These are phyloP conservation scores for Tyria jacobaeae DNA, from an alignment of 2,888 invertebrate species.

Conservation along the genomic window DNA sequence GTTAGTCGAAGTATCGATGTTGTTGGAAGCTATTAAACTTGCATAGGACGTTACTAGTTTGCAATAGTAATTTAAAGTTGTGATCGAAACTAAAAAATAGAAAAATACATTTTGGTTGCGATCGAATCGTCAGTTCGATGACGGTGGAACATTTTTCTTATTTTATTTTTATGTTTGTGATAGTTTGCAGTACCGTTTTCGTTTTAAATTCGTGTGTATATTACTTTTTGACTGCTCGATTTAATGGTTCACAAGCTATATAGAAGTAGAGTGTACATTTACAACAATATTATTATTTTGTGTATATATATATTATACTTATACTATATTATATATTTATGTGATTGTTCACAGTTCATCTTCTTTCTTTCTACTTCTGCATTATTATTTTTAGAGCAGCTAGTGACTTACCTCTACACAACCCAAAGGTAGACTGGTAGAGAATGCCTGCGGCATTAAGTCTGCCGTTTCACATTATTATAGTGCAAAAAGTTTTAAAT, in stretches of 20 bases:
- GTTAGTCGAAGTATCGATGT: slow-evolving; percentile 42
- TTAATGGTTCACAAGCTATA: not conserved
- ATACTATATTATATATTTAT: too few species aligned
- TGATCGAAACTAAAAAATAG: slow-evolving; percentile 65
- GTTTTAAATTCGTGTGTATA: slow-evolving; percentile 15
- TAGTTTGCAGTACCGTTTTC: slow-evolving; percentile 23
- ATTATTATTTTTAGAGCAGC: too few species aligned
- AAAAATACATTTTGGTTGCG: slow-evolving; percentile 49
- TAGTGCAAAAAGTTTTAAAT: too few species aligned
- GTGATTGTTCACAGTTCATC: too few species aligned
- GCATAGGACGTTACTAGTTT: slow-evolving; percentile 63
- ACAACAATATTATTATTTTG: too few species aligned
- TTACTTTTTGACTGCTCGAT: slow-evolving; percentile 11
- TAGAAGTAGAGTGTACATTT: not conserved
- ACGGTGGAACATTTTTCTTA: not conserved
- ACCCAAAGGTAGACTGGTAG: too few species aligned
- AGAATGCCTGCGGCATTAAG: too few species aligned
- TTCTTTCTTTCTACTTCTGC: too few species aligned
- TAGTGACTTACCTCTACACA: too few species aligned
- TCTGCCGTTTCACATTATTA: too few species aligned
- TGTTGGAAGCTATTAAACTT: slow-evolving; percentile 67
- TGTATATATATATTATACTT: too few species aligned
- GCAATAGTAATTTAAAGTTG: slow-evolving; percentile 78
- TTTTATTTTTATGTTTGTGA: slow-evolving; percentile 13
- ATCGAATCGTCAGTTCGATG: slow-evolving; percentile 40